Evolutionary conservation across 2,797 vertebrate genomes (phyloP).

Genomic region (Chiloscyllium punctatum): DNA sequence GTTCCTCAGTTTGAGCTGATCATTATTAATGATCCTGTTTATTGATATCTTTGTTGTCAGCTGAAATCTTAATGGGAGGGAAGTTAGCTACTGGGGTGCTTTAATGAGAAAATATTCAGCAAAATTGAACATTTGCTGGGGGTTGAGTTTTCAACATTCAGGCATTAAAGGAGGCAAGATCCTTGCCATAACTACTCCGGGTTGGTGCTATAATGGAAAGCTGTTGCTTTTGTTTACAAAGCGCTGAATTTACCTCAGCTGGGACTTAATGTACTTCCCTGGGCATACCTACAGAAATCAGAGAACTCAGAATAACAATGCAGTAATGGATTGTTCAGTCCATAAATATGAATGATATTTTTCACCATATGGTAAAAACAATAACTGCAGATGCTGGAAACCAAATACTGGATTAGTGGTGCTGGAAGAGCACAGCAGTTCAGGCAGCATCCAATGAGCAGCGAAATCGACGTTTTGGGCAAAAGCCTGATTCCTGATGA

Average conservation of each 20-base stretch:
- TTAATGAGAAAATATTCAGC: conserved; percentile 21
- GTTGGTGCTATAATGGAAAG: not conserved
- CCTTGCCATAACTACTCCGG: not conserved
- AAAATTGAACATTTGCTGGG: not conserved
- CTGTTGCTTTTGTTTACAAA: not conserved
- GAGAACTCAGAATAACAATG: not conserved
- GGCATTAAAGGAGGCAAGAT: not conserved
- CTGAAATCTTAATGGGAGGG: not conserved
- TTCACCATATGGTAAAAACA: not conserved
- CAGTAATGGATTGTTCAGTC: not conserved
- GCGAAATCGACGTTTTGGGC: no score
- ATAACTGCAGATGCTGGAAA: no score
- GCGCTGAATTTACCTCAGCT: not conserved
- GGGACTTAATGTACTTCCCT: not conserved
- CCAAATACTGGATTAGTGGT: no score
- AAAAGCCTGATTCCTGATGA: no score
- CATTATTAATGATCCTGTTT: conserved; percentile 72
- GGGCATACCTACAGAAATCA: not conserved
- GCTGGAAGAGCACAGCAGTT: no score
- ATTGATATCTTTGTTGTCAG: conserved; percentile 62
- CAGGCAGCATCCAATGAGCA: no score
- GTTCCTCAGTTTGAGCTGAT: conserved; percentile 59
- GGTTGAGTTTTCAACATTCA: not conserved
- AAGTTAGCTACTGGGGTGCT: not conserved
- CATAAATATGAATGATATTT: not conserved